Evolutionary conservation across 2,113 vertebrate genomes (phyloP).

Genomic region (Melospiza melodia): DNA sequence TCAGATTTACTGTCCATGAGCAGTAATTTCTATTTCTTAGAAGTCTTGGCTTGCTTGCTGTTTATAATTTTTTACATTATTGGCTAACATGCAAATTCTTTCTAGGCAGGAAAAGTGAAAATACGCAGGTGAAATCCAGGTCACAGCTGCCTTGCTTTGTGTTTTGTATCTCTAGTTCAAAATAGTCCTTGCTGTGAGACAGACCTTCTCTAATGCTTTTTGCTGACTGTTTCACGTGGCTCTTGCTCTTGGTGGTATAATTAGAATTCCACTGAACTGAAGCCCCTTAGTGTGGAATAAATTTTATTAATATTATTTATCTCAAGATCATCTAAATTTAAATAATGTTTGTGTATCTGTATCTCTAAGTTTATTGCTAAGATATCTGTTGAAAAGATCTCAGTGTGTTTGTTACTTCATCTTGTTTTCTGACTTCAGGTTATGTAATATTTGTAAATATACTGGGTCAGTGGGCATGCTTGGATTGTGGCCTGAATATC

Average conservation of each 20-base stretch:
- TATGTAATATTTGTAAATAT: neutral
- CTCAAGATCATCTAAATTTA: neutral
- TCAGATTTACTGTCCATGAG: neutral
- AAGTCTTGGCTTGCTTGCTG: neutral
- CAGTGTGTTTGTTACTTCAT: neutral
- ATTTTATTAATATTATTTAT: neutral
- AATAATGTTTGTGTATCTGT: neutral
- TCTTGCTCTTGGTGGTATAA: neutral
- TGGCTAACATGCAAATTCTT: neutral
- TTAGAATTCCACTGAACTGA: neutral
- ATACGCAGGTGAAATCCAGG: neutral
- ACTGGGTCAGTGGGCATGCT: neutral
- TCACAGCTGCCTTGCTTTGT: neutral
- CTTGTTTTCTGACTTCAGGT: neutral
- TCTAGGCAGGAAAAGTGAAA: neutral
- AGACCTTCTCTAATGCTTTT: neutral
- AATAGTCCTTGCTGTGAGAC: neutral
- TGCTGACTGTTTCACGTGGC: neutral
- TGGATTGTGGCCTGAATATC: neutral
- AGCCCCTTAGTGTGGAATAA: neutral
- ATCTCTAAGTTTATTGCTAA: neutral
- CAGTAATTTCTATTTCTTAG: neutral
- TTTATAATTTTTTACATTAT: neutral
- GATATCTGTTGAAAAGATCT: neutral
- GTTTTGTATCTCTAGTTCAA: neutral